These are phyloP conservation scores for Albula goreensis DNA, from an alignment of 2,113 vertebrate genomes.

Conservation along the genomic window DNA sequence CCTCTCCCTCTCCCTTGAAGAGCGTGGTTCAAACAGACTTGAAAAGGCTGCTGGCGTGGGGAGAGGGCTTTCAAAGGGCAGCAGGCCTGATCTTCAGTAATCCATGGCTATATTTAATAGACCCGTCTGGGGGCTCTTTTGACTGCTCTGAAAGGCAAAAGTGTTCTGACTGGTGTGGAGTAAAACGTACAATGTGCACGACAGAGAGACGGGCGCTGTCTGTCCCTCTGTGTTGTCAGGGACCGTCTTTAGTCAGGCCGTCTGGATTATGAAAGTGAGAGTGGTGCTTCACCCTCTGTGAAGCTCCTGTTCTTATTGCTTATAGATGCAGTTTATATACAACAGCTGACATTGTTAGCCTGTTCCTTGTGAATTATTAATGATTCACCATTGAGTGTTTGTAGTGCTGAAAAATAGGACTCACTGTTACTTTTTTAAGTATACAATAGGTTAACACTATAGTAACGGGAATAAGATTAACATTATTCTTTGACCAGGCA, in stretches of 20 bases:
- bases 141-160: background rate
- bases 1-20: conserved; percentile 22
- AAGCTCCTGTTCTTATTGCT: background rate
- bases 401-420: background rate
- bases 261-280: background rate
- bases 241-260: background rate
- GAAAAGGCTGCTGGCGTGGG: conserved; percentile 25
- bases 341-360: background rate
- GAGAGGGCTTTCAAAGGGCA: conserved; percentile 30
- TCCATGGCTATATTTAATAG: conserved; percentile 33
- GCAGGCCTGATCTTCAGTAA: conserved; percentile 13
- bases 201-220: background rate
- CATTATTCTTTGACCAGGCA: too few relatives aligned
- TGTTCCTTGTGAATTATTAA: conserved; percentile 5
- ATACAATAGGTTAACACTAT: background rate
- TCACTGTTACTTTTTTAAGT: background rate
- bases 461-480: background rate
- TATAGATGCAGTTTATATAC: background rate
- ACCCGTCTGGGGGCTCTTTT: conserved; percentile 13
- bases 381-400: too few relatives aligned
- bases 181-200: background rate
- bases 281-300: background rate
- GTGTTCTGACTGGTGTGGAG: background rate
- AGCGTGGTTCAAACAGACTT: conserved; percentile 23
- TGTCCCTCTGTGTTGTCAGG: background rate